Conservation (phyloP, 2,113 vertebrate species). For the Sialia sialis region DNA sequence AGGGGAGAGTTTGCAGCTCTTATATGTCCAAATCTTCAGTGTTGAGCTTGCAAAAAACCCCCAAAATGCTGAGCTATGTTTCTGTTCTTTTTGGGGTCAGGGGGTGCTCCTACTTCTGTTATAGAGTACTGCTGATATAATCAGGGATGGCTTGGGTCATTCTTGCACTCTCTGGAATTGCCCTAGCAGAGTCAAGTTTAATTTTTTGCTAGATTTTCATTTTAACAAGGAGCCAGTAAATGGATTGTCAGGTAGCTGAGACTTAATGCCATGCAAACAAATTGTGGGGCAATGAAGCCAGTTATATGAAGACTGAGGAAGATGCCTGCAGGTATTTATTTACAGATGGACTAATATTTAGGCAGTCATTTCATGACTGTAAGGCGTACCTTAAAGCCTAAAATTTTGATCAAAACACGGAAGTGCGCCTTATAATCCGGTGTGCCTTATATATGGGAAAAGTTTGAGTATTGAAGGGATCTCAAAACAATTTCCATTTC, state of each 20-base stretch:
- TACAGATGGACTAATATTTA: neutral
- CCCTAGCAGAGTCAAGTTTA: neutral
- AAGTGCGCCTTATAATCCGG: too few relatives aligned
- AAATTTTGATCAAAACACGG: too few relatives aligned
- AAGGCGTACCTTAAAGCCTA: too few relatives aligned
- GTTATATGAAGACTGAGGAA: neutral
- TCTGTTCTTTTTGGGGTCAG: neutral
- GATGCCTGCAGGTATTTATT: neutral
- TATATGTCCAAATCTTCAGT: neutral
- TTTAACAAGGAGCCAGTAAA: neutral
- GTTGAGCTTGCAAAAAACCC: neutral
- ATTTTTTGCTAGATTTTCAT: neutral
- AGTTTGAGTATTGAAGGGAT: too few relatives aligned
- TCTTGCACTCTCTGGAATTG: neutral
- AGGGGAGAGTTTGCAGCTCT: neutral
- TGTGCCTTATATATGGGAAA: too few relatives aligned
- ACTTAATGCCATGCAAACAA: neutral
- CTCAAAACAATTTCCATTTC: too few relatives aligned
- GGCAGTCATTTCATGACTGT: too few relatives aligned
- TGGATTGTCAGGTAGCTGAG: neutral
- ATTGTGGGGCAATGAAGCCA: neutral
- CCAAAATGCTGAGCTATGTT: neutral
- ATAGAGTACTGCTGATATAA: neutral
- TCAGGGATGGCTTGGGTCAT: neutral
- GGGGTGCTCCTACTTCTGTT: neutral